These are phyloP conservation scores for Eulemur mongoz DNA, from an alignment of 2,797 vertebrate species.

Conservation along the genomic window DNA sequence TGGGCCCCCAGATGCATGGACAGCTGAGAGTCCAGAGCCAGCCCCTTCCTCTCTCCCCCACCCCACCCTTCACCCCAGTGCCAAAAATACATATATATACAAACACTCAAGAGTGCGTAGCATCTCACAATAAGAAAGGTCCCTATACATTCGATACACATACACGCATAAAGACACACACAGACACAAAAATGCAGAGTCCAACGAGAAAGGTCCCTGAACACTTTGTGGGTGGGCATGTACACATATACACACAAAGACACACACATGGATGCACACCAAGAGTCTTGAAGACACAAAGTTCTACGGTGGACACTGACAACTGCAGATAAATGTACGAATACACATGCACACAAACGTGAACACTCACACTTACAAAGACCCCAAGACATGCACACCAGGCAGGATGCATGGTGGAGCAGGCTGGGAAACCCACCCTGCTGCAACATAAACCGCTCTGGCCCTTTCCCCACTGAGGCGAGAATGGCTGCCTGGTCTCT, in stretches of 20 bases:
- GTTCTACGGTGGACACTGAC: not conserved
- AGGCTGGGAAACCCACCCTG: not conserved
- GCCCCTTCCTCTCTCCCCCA: not conserved
- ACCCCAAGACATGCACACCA: not conserved
- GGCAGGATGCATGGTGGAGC: not conserved
- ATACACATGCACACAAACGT: not conserved
- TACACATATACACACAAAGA: not conserved
- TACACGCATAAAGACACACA: not conserved
- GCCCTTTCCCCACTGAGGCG: slow-evolving; percentile 37
- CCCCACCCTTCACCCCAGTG: not conserved
- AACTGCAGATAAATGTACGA: not conserved
- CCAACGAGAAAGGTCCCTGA: not conserved
- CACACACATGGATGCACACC: not conserved
- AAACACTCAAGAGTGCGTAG: slow-evolving; percentile 45
- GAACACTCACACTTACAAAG: slow-evolving; percentile 40
- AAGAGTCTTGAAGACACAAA: not conserved
- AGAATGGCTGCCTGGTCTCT: slow-evolving; percentile 27
- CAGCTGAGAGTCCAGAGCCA: not conserved
- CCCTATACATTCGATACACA: not conserved
- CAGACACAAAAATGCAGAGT: not conserved
- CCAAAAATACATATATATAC: not conserved
- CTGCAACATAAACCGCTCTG: not conserved
- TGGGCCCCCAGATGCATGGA: not conserved
- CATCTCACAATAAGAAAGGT: not conserved
- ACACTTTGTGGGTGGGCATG: not conserved